Evolutionary conservation across 2,113 vertebrate species (phyloP).

Genomic region (Maylandia zebra): DNA sequence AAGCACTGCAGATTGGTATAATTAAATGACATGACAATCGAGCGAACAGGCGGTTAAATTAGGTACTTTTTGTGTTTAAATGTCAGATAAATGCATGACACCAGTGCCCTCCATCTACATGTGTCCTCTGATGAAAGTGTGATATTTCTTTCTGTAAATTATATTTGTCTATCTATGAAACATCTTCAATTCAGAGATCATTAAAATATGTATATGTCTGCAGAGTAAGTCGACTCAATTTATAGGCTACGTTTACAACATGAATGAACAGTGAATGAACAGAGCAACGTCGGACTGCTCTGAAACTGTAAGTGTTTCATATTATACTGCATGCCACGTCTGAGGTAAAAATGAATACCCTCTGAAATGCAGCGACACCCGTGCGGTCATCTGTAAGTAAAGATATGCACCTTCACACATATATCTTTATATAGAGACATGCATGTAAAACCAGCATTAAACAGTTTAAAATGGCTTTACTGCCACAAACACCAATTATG

Average conservation of each 20-base stretch:
- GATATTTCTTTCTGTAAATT: neutral
- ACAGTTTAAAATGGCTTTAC: neutral
- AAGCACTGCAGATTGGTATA: neutral
- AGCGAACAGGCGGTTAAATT: neutral
- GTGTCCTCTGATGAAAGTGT: neutral
- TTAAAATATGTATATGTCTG: neutral
- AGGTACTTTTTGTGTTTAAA: conserved; percentile 18
- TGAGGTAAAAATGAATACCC: neutral
- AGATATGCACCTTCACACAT: neutral
- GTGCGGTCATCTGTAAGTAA: neutral
- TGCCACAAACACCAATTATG: neutral
- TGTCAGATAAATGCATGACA: neutral
- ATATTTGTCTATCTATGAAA: neutral
- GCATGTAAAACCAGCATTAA: neutral
- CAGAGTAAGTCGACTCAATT: neutral
- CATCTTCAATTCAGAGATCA: neutral
- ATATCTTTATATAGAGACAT: neutral
- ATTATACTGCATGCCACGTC: neutral
- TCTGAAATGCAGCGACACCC: neutral
- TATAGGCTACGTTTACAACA: neutral
- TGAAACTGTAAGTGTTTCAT: neutral
- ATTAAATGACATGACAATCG: neutral
- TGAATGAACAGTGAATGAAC: neutral
- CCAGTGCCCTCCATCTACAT: neutral
- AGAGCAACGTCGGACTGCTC: neutral